These are phyloP conservation scores for Plectropomus leopardus DNA, from an alignment of 2,113 vertebrate species.

Conservation along the genomic window DNA sequence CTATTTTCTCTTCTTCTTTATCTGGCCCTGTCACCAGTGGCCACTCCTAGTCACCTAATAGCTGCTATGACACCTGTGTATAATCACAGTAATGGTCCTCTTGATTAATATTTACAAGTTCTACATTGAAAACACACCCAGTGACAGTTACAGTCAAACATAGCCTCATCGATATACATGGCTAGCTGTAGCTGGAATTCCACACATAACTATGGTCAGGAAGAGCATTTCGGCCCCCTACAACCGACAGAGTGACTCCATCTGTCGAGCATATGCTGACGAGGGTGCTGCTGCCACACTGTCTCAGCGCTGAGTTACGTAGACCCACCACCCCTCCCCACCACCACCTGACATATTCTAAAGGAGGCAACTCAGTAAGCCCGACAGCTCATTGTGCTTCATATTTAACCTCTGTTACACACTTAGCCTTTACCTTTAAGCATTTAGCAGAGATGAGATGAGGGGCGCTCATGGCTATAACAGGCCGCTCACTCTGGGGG, in stretches of 20 bases:
- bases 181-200: constrained; percentile 61
- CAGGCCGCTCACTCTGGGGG: constrained; percentile 52
- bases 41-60: constrained; percentile 28
- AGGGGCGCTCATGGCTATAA: constrained; percentile 48
- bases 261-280: constrained; percentile 71
- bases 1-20: constrained; percentile 11
- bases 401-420: constrained; percentile 79
- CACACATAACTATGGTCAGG: constrained; percentile 65
- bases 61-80: constrained; percentile 30
- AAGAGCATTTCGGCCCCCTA: constrained; percentile 63
- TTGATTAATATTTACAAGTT: constrained; percentile 52
- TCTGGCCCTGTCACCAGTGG: background rate
- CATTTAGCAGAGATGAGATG: constrained; percentile 56
- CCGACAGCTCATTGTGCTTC: constrained; percentile 74
- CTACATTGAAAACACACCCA: constrained; percentile 23
- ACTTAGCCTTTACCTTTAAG: constrained; percentile 81
- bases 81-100: constrained; percentile 36
- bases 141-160: constrained; percentile 43
- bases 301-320: constrained; percentile 65
- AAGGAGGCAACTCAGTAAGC: constrained; percentile 71
- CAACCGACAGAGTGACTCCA: constrained; percentile 74
- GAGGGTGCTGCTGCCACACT: constrained; percentile 65
- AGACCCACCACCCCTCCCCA: background rate
- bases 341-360: constrained; percentile 71
- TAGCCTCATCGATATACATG: constrained; percentile 44